These are phyloP conservation scores for Acanthiza pusilla DNA, from an alignment of 2,797 vertebrate genomes.

Conservation along the genomic window DNA sequence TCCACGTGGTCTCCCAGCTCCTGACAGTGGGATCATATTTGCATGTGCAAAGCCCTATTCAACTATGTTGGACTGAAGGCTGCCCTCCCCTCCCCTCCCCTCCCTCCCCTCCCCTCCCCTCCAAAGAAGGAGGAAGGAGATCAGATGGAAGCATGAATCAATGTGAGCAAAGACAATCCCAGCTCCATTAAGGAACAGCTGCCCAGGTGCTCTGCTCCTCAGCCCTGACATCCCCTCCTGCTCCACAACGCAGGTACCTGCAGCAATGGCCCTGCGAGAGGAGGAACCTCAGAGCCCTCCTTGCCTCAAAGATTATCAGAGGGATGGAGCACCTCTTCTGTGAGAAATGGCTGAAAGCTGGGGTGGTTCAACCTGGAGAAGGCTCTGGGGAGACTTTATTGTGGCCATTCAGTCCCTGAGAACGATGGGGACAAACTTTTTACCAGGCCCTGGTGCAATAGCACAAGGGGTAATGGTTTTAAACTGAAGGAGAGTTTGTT, in stretches of 20 bases:
- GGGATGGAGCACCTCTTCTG: not conserved
- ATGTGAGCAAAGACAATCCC: not conserved
- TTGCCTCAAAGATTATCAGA: too few species aligned
- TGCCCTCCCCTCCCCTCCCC: not conserved
- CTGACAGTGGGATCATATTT: not conserved
- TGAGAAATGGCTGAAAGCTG: not conserved
- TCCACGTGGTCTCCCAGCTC: rapidly evolving
- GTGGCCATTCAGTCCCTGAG: not conserved
- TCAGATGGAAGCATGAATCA: not conserved
- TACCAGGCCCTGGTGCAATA: not conserved
- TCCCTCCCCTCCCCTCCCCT: too few species aligned
- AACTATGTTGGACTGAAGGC: not conserved
- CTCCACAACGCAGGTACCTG: not conserved
- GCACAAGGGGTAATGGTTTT: not conserved
- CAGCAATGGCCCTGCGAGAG: rapidly evolving
- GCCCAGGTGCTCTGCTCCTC: not conserved
- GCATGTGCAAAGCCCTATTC: not conserved
- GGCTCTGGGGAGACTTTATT: not conserved
- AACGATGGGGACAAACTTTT: not conserved
- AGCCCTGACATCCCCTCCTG: rapidly evolving
- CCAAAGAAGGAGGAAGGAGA: not conserved
- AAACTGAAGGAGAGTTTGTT: not conserved
- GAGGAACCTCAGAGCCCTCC: not conserved
- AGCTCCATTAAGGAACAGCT: not conserved
- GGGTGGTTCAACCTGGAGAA: not conserved